These are phyloP conservation scores for Bombus ignitus DNA, from an alignment of 1,140 invertebrate genomes.

Conservation along the genomic window DNA sequence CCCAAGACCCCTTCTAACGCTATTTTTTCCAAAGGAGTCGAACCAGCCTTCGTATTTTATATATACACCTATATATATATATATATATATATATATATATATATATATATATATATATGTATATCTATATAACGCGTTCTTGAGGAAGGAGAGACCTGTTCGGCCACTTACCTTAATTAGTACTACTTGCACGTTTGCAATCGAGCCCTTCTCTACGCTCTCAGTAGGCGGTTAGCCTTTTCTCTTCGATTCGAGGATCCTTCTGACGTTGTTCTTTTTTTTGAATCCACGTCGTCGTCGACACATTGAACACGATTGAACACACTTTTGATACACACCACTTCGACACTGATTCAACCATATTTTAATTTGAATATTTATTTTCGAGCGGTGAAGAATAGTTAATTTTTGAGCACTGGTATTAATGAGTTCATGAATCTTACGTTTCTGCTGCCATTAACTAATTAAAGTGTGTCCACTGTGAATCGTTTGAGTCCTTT, in stretches of 20 bases:
- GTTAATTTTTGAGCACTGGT: background rate
- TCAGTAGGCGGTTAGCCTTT: slow-evolving; percentile 40
- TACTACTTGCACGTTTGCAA: slow-evolving; percentile 45
- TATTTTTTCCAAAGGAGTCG: slow-evolving; percentile 27
- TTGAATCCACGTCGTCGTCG: background rate
- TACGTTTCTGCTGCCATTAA: slow-evolving; percentile 21
- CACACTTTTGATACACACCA: background rate
- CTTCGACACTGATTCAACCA: slow-evolving; percentile 3
- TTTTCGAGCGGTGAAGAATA: background rate
- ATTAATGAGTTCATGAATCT: background rate
- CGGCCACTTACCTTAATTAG: slow-evolving; percentile 52
- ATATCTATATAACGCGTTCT: slow-evolving; percentile 19
- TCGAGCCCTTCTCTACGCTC: slow-evolving; percentile 9
- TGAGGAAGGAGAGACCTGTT: slow-evolving; percentile 33
- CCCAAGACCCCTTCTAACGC: slow-evolving; percentile 20
- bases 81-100: slow-evolving; percentile 5
- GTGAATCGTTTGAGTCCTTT: background rate
- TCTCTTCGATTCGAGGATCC: slow-evolving; percentile 39
- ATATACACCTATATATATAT: background rate
- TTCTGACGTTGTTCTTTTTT: slow-evolving; percentile 19
- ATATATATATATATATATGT: background rate
- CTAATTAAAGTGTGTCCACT: slow-evolving; percentile 25
- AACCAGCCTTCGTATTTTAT: slow-evolving; percentile 10
- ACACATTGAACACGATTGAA: background rate
- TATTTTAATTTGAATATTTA: slow-evolving; percentile 35